phyloP scores from a whole-genome alignment of 2,888 invertebrate species.

The Choristoneura rosaceana region DNA sequence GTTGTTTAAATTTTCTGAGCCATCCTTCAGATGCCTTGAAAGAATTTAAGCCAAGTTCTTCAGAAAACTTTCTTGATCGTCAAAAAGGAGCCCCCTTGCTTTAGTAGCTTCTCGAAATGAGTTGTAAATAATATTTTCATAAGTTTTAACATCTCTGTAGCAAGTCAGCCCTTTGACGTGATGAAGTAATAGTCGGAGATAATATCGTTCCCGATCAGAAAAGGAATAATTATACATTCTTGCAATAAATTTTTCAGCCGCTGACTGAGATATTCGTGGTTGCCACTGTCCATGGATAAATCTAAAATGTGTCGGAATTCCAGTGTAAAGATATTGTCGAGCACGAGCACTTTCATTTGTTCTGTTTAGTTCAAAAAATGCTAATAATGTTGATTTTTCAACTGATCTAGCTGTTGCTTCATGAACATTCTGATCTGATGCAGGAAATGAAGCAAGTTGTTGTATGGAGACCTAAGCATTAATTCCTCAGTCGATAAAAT shows the following conservation, averaged over 20 bases:
- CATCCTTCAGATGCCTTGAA: too few relatives aligned
- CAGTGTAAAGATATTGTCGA: slow-evolving; percentile 45
- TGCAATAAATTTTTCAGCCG: slow-evolving; percentile 38
- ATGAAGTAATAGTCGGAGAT: slow-evolving; percentile 48
- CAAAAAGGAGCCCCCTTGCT: slow-evolving; percentile 31
- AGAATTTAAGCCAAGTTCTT: too few relatives aligned
- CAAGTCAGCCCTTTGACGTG: slow-evolving; percentile 47
- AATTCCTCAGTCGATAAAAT: too few relatives aligned
- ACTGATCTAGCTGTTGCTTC: slow-evolving; percentile 44
- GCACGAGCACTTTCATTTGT: slow-evolving; percentile 43
- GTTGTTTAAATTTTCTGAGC: neutral
- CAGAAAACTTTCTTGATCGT: slow-evolving; percentile 23
- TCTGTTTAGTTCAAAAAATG: slow-evolving; percentile 43
- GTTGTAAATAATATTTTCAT: slow-evolving; percentile 22
- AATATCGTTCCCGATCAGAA: slow-evolving; percentile 46
- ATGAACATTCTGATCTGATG: slow-evolving; percentile 40
- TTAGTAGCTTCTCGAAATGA: slow-evolving; percentile 36
- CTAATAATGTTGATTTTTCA: slow-evolving; percentile 44
- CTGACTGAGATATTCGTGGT: slow-evolving; percentile 36
- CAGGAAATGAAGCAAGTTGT: too few relatives aligned
- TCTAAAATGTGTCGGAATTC: slow-evolving; percentile 45
- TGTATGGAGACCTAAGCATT: too few relatives aligned
- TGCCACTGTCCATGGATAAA: slow-evolving; percentile 44
- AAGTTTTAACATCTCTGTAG: too few relatives aligned
- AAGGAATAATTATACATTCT: slow-evolving; percentile 46